A percentile compares a stretch with the other conserved stretches of the same genome.
phyloP scores from a whole-genome alignment of 2,888 invertebrate species.

The Chrysomela aeneicollis region DNA sequence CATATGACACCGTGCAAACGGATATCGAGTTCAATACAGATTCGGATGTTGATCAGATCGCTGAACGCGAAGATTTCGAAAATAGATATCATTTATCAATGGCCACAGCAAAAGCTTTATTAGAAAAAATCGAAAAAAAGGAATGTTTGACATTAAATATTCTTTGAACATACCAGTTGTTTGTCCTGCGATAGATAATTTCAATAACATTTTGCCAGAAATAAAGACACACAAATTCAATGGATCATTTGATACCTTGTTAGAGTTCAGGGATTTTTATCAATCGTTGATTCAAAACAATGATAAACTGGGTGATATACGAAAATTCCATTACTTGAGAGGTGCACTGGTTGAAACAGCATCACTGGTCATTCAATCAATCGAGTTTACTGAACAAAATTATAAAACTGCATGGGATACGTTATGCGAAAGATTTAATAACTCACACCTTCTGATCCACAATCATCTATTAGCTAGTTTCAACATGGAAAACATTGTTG shows the following conservation, averaged over 20 bases:
- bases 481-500: slow-evolving; percentile 3
- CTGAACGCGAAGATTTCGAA: too few relatives aligned
- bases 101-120: too few relatives aligned
- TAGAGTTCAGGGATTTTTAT: slow-evolving; percentile 32
- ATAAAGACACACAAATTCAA: slow-evolving; percentile 33
- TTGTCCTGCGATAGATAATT: too few relatives aligned
- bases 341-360: slow-evolving; percentile 26
- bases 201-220: too few relatives aligned
- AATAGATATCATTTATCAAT: too few relatives aligned
- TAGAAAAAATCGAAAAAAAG: too few relatives aligned
- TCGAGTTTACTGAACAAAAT: slow-evolving; percentile 25
- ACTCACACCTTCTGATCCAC: slow-evolving; percentile 26
- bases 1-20: too few relatives aligned
- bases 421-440: slow-evolving; percentile 31
- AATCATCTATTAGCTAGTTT: slow-evolving; percentile 17
- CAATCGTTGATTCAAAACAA: slow-evolving; percentile 36
- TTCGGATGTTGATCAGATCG: too few relatives aligned
- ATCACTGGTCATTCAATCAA: slow-evolving; percentile 25
- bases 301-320: slow-evolving; percentile 24
- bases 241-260: slow-evolving; percentile 28
- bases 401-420: slow-evolving; percentile 28
- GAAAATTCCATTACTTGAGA: slow-evolving; percentile 33
- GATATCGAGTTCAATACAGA: too few relatives aligned
- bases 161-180: too few relatives aligned
- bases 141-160: too few relatives aligned